Conservation (phyloP, 2,797 vertebrate species). For the Allobates femoralis region DNA sequence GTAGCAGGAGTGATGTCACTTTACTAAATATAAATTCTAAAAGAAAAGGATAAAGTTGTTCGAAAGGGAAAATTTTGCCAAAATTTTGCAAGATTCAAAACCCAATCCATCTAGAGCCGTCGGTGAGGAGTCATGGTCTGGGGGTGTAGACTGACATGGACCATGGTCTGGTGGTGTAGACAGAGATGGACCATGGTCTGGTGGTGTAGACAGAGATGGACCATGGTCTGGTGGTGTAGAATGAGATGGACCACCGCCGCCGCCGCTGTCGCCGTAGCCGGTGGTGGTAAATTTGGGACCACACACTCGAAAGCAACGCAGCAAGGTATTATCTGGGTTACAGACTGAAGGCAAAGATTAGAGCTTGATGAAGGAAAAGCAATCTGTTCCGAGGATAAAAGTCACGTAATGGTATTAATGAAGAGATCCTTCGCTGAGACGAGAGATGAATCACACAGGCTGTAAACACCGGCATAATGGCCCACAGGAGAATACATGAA, state of each 20-base stretch:
- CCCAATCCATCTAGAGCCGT: background rate
- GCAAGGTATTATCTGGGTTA: conserved; percentile 7
- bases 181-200: background rate
- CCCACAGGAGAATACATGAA: conserved; percentile 60
- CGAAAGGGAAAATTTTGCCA: background rate
- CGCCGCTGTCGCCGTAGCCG: background rate
- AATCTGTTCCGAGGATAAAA: background rate
- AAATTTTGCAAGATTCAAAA: background rate
- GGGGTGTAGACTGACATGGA: background rate
- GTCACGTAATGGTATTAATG: conserved; percentile 45
- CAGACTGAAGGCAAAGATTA: conserved; percentile 38
- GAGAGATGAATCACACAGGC: conserved; percentile 60
- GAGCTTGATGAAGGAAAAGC: conserved; percentile 14
- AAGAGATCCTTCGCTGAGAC: conserved; percentile 26
- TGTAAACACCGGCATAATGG: conserved; percentile 66
- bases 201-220: background rate
- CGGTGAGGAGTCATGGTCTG: background rate
- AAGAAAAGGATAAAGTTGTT: conserved; percentile 4
- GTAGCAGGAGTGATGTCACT: conserved; percentile 63
- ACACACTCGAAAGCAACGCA: background rate
- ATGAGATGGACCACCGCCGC: too few relatives aligned
- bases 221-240: background rate
- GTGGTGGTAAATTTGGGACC: background rate
- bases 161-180: background rate
- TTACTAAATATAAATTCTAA: conserved; percentile 70